Evolutionary conservation across 2,888 invertebrate species (phyloP), one percentile per base, ranked within the genome.

Genomic region (Leptinotarsa peninsularis): DNA sequence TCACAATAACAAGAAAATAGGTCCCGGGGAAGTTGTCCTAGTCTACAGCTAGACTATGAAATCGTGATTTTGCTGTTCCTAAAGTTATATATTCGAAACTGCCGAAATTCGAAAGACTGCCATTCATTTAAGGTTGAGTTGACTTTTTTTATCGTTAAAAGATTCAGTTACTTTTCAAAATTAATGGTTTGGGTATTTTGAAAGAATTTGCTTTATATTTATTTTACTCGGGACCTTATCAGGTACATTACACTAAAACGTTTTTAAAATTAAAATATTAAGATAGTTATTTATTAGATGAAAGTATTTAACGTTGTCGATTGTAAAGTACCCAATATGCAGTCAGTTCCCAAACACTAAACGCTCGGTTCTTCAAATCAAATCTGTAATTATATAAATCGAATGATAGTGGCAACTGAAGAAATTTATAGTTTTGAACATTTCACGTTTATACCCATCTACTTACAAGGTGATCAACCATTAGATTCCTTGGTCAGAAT

Each of bases 31-130:
- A 80, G 83, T 85, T 84, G 84, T 84, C 84, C 81, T 85, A 83
- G 86, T 85, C 86, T 86, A 85, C 83, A 84, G 75, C 82, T 84
- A 85, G 86, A 84, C 84, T 83, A 84, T 78, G 84, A 83, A 80
- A 81, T 84, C 84, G 88, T 88, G 88, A 88, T 88, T 88, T 88
- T 85, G 84, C 87, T 88, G 88, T 88, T 88, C 88, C 88, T 88
- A 88, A 85, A 84, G 80, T 85, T 86, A 82, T 85, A 84, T 83
- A 87, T 86, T 86, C 85, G 85, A 87, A 85, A 88, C 88, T 88
- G 88, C 88, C 88, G 87, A 87, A 87, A 87, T 88, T 88, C 81
- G 86, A 83, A 87, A 88, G 88, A 88, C 88, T 88, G 88, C 87
- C 88, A 83, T 88, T 88, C 83, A 84, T 83, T 87, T 88, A 87